Base-by-base conservation (phyloP, 2,797 vertebrate genomes). In the Spinus pinus region DNA sequence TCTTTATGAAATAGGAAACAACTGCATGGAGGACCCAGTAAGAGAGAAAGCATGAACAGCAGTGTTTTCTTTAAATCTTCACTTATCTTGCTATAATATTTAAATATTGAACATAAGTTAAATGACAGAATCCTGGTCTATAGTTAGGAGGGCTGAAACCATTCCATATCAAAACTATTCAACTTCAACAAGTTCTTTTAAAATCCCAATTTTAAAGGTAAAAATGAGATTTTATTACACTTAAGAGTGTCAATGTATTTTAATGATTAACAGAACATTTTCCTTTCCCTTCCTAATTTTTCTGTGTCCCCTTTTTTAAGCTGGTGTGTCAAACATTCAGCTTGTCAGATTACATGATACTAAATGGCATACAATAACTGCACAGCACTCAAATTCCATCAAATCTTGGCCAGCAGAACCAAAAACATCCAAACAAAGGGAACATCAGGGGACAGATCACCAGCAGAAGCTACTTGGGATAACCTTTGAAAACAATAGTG, bases 381-480 rank as follows among this genome's bases (percentile, higher is more conserved):
- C 78, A 83, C 51, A 95, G 65, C 31, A 73, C 58, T 90, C 80
- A 73, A 49, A 90, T 93, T 81, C 91, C 86, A 89, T 79, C 87
- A 77, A 47, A 90, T 81, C 56, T 86, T 88, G 84, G 94, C 71
- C 77, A 77, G 69, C 42, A 87, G 58, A 90, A 94, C 86, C 90
- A 64, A 96, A 95, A 95, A 31, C 81, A 83, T 90, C 77, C 79
- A 94, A 93, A 94, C 65, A 86, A 88, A 91, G n/a, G 46, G 69
- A 94, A 95, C 90, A 84, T 90, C 67, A 94, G 91, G 74, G 86
- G 65, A 64, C 25, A 82, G 85, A 95, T 91, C 3, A 0, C 77
- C 87, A 93, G 82, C 61, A 93, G 87, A 96, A 92, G 79, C 82
- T 94, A 78, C 64, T 91, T 64, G 42, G 56, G 79, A 31, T 56